Evolutionary conservation across 2,888 invertebrate genomes (phyloP).

Genomic region (Polydrusus tereticollis): DNA sequence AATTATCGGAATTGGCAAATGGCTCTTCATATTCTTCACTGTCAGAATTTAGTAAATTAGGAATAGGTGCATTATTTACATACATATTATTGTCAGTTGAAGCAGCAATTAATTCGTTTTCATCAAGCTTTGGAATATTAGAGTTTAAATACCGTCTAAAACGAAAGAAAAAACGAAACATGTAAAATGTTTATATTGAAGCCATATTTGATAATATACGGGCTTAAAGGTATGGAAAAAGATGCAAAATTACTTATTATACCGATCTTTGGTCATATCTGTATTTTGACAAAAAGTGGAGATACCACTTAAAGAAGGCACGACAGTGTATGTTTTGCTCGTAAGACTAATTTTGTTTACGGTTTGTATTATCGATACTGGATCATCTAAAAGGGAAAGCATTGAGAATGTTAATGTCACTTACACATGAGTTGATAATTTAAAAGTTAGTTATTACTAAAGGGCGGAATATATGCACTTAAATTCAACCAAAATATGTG

Average conservation of each 20-base stretch:
- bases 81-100: conserved; percentile 2
- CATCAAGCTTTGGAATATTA: not conserved
- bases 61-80: not conserved
- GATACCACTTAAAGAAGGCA: too few species aligned
- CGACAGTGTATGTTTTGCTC: too few species aligned
- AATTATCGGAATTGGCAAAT: not conserved
- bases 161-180: not conserved
- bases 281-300: too few species aligned
- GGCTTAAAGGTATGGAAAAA: too few species aligned
- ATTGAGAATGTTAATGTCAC: not conserved
- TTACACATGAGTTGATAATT: not conserved
- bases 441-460: too few species aligned
- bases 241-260: too few species aligned
- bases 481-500: too few species aligned
- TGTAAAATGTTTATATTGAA: not conserved
- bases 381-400: not conserved
- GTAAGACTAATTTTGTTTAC: not conserved
- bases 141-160: not conserved
- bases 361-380: not conserved
- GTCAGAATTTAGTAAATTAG: not conserved
- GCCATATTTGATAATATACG: not conserved
- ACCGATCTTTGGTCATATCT: too few species aligned
- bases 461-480: too few species aligned
- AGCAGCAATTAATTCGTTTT: conserved; percentile 14
- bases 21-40: conserved; percentile 6